A percentile compares a stretch with the other conserved stretches of the same genome.
phyloP scores from a whole-genome alignment of 2,888 invertebrate species.

The Lacanobia oleracea region DNA sequence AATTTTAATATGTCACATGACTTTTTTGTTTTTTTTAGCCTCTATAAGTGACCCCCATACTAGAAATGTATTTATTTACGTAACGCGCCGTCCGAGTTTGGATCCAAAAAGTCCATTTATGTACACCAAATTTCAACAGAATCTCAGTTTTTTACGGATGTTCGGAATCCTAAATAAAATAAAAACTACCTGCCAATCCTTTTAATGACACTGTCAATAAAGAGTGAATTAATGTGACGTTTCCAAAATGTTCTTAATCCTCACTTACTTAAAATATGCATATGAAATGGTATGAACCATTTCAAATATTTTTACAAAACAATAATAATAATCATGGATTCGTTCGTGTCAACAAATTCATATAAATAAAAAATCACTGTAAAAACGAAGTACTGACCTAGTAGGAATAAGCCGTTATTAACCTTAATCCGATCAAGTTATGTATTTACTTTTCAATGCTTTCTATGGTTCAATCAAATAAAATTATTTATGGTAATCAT shows the following conservation, averaged over 20 bases:
- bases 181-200: no score
- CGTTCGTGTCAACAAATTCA: conserved; percentile 7
- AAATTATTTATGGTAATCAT: neutral
- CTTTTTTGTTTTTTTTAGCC: no score
- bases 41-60: no score
- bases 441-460: neutral
- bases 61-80: no score
- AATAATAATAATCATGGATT: neutral
- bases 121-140: no score
- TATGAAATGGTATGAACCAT: neutral
- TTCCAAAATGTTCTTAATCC: neutral
- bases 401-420: conserved; percentile 2
- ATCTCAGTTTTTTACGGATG: no score
- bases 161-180: no score
- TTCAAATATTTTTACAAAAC: neutral
- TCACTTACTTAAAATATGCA: neutral
- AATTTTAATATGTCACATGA: no score
- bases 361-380: neutral
- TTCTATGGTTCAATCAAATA: neutral
- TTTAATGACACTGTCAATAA: no score
- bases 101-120: no score
- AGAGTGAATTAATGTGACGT: no score
- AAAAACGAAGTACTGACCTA: neutral
- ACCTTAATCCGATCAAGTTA: conserved; percentile 5
- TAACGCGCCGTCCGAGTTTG: no score